Evolutionary conservation across 2,113 vertebrate species (phyloP), one percentile per base, ranked within the genome.

Genomic region (Mastomys coucha): DNA sequence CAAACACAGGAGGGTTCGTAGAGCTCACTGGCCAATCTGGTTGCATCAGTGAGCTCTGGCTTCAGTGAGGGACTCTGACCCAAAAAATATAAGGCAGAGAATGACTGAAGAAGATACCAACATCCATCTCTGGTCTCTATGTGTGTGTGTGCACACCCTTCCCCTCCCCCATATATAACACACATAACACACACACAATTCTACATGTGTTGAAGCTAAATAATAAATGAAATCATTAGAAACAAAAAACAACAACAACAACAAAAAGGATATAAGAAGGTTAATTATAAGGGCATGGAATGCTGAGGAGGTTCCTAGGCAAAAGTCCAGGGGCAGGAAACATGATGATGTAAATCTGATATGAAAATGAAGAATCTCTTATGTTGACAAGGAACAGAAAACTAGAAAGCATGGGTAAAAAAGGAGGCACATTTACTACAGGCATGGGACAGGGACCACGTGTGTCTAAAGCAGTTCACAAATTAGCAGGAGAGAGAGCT

Each of bases 391-490:
- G 36, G 26, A 91, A 73, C 39, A 78, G 84, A 82, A 92, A 85
- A 88, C 63, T 89, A 89, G 91, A 91, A 94, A 7, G 5, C 58
- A 93, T 78, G 31, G n/a, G 36, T 72, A 85, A 91, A 88, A 89
- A 75, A 67, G n/a, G 49, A 65, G 45, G 88, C n/a, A 65, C 33
- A 80, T 73, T 69, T 14, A 76, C 58, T 28, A 91, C 2, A 9
- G 9, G 69, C 16, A 45, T 81, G 33, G 45, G 16, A 58, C n/a
- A 36, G 33, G 26, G 7, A 33, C 58, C 56, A 11, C 45, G 67
- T 75, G 36, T 19, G 75, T 31, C 49, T 78, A 58, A 93, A 45
- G 53, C 49, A 91, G 49, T 84, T 85, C 63, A 58, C 60, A 88
- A 72, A 85, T 85, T 80, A 94, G 42, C 70, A 94, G 56, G 75